phyloP scores from a whole-genome alignment of 2,113 vertebrate species.

The Gnathonemus longibarbis region DNA sequence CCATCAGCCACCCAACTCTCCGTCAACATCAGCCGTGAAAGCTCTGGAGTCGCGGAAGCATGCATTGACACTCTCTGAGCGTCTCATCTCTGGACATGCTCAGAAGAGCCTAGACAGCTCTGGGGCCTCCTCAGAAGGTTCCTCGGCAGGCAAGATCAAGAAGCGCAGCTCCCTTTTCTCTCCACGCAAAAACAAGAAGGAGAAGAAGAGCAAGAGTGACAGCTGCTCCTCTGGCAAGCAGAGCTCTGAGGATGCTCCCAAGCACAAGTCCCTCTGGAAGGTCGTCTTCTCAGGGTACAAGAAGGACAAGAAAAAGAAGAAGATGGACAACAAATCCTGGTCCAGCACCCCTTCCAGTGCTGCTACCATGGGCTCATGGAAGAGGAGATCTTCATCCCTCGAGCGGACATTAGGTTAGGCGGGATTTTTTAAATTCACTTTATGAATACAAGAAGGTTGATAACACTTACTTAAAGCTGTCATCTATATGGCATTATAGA shows the following conservation, averaged over 20 bases:
- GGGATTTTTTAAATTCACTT: neutral
- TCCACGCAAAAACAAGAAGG: conserved; percentile 71
- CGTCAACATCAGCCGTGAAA: conserved; percentile 31
- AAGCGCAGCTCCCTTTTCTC: conserved; percentile 76
- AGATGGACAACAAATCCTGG: conserved; percentile 56
- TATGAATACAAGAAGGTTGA: neutral
- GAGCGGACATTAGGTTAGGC: conserved; percentile 60
- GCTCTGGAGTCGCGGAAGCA: conserved; percentile 45
- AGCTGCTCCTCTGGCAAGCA: conserved; percentile 53
- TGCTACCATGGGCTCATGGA: conserved; percentile 56
- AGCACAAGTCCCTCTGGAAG: conserved; percentile 73
- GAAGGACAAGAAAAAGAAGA: conserved; percentile 74
- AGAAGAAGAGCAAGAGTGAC: conserved; percentile 61
- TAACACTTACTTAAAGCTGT: neutral
- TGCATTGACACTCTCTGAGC: conserved; percentile 46
- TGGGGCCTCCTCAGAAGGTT: conserved; percentile 65
- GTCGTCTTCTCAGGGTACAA: conserved; percentile 75
- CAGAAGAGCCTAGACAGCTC: conserved; percentile 56
- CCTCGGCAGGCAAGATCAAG: conserved; percentile 65
- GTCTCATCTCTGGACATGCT: conserved; percentile 44
- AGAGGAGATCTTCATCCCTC: conserved; percentile 46
- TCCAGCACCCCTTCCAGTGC: conserved; percentile 67
- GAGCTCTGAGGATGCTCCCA: conserved; percentile 54
- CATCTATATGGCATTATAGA: neutral
- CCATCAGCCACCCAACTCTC: conserved; percentile 39